Evolutionary conservation across 2,113 vertebrate genomes (phyloP).

Genomic region (Agelaius phoeniceus): DNA sequence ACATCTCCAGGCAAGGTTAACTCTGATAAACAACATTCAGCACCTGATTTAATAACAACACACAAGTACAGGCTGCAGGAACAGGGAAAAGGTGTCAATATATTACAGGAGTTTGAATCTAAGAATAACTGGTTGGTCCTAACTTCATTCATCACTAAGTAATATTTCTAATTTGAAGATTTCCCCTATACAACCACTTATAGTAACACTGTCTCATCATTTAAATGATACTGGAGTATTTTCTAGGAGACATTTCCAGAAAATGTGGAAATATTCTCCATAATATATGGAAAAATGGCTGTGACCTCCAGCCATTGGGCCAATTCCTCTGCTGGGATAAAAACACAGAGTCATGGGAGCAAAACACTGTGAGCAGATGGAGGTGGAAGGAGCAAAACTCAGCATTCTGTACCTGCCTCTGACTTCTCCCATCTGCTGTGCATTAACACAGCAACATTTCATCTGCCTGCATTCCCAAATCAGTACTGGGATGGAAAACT

Average conservation of each 20-base stretch:
- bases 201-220: background rate
- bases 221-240: background rate
- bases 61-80: background rate
- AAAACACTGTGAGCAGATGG: background rate
- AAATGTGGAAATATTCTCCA: background rate
- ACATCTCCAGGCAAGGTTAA: background rate
- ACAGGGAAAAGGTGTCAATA: background rate
- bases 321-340: background rate
- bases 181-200: background rate
- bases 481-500: background rate
- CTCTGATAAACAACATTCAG: background rate
- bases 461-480: background rate
- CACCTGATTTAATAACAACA: background rate
- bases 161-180: background rate
- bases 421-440: background rate
- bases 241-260: background rate
- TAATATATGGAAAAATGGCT: background rate
- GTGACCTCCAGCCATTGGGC: too few relatives aligned
- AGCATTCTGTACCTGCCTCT: background rate
- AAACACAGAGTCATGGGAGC: background rate
- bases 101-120: background rate
- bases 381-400: background rate
- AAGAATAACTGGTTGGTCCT: background rate
- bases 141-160: background rate
- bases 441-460: background rate